These are phyloP conservation scores for Palloptera scutellata DNA, from an alignment of 2,888 invertebrate genomes.

Conservation along the genomic window DNA sequence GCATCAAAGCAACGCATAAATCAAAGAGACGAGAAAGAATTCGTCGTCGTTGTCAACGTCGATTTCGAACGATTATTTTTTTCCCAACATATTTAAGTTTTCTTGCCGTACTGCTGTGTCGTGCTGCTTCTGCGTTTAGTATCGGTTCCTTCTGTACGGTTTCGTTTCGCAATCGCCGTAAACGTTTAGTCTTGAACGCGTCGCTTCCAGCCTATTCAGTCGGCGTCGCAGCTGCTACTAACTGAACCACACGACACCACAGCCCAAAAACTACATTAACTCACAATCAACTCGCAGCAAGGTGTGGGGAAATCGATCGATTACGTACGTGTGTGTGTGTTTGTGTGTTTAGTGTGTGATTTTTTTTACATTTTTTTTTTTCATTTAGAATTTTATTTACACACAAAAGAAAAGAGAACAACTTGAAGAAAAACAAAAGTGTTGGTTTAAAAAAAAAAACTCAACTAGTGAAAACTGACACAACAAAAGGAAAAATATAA, in stretches of 20 bases:
- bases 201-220: conserved; percentile 27
- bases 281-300: conserved; percentile 29
- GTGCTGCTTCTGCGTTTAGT: conserved; percentile 14
- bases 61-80: not conserved
- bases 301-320: conserved; percentile 48
- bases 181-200: conserved; percentile 28
- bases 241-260: conserved; percentile 13
- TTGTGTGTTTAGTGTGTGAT: conserved; percentile 15
- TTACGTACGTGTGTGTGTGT: conserved; percentile 36
- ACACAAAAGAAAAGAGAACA: conserved; percentile 16
- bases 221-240: conserved; percentile 25
- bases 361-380: conserved; percentile 14
- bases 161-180: conserved; percentile 22
- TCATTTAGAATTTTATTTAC: conserved; percentile 21
- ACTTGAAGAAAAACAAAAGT: not conserved
- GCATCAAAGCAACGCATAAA: not conserved
- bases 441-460: conserved; percentile 10
- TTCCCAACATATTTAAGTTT: not conserved
- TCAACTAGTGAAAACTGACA: not conserved
- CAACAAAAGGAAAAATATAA: conserved; percentile 7
- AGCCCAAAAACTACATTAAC: conserved; percentile 20
- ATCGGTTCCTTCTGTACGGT: conserved; percentile 18
- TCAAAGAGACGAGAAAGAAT: not conserved
- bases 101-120: conserved; percentile 8
- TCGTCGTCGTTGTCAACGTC: conserved; percentile 15